phyloP scores from a whole-genome alignment of 2,888 invertebrate species.

The Apodemia zela region DNA sequence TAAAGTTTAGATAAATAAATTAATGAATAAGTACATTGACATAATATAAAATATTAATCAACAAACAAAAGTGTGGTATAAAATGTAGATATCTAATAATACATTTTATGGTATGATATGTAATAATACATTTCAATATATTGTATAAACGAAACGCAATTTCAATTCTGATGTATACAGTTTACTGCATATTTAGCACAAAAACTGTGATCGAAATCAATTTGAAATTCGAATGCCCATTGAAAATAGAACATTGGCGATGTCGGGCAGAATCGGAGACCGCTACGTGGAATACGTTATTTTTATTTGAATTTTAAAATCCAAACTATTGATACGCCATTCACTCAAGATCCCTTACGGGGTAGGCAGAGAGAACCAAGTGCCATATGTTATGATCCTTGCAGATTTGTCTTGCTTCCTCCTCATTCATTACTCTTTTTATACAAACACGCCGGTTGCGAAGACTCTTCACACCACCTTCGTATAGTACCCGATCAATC shows the following conservation, averaged over 20 bases:
- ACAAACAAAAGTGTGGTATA: background rate
- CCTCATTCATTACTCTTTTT: no score
- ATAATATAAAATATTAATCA: no score
- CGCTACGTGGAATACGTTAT: conserved; percentile 23
- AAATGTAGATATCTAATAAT: no score
- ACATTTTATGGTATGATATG: background rate
- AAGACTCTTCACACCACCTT: no score
- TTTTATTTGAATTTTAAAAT: conserved; percentile 8
- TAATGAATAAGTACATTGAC: no score
- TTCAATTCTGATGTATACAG: conserved; percentile 25
- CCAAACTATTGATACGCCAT: background rate
- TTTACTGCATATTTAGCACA: conserved; percentile 58
- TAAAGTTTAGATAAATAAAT: no score
- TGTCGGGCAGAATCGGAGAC: conserved; percentile 41
- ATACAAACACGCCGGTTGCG: no score
- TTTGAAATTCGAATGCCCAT: conserved; percentile 60
- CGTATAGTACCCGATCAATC: no score
- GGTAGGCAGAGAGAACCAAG: no score
- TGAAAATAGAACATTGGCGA: conserved; percentile 49
- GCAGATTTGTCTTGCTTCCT: no score
- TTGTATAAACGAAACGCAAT: conserved; percentile 28
- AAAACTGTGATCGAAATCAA: conserved; percentile 41
- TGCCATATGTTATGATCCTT: no score
- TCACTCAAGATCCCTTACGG: no score
- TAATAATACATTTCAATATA: background rate